These are phyloP conservation scores for Dastarcus helophoroides DNA, from an alignment of 2,888 invertebrate genomes.

Conservation along the genomic window DNA sequence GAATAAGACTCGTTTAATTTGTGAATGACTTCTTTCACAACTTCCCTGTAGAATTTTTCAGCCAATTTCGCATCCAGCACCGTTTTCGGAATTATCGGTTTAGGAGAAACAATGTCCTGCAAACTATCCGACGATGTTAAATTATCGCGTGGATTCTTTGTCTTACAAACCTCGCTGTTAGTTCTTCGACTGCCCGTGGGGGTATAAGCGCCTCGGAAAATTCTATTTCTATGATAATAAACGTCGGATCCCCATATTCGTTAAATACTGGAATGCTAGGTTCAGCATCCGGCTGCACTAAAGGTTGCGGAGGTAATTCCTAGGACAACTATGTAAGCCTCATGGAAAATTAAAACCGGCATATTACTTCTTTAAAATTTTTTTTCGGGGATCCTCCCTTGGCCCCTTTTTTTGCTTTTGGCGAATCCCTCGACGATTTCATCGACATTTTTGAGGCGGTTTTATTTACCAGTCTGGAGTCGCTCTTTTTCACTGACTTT, in stretches of 20 bases:
- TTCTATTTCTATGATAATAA: constrained; percentile 32
- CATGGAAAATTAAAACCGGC: background rate
- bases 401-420: constrained; percentile 8
- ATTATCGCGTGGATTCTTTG: no score
- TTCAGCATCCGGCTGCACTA: constrained; percentile 21
- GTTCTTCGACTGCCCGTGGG: constrained; percentile 25
- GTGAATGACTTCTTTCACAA: constrained; percentile 22
- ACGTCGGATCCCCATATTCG: constrained; percentile 28
- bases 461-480: constrained; percentile 5
- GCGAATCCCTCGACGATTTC: constrained; percentile 7
- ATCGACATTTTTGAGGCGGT: constrained; percentile 7
- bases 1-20: no score
- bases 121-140: no score
- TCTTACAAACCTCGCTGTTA: constrained; percentile 19
- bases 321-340: background rate
- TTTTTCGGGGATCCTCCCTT: constrained; percentile 5
- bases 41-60: constrained; percentile 24
- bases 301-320: constrained; percentile 18
- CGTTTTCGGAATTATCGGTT: constrained; percentile 18
- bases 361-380: constrained; percentile 10
- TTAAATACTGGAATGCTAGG: constrained; percentile 27
- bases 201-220: constrained; percentile 25
- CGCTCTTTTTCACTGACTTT: constrained; percentile 5
- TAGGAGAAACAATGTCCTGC: constrained; percentile 15
- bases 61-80: constrained; percentile 23